Conservation (phyloP, 2,113 vertebrate genomes). For the Oxygymnocypris stewartii region DNA sequence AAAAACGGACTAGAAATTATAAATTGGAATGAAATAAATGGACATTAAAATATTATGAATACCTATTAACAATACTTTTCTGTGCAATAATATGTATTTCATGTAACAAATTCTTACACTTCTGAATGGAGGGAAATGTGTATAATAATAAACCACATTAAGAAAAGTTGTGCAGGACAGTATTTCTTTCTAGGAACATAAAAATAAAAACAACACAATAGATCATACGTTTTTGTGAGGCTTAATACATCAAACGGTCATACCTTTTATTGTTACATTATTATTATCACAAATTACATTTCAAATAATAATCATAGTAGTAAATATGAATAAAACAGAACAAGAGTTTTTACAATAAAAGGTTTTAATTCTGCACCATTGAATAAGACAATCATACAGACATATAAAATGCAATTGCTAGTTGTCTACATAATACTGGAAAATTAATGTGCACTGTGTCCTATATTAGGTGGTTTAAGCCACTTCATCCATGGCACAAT, state of each 20-base stretch:
- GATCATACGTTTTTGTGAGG: background rate
- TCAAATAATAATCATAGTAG: constrained; percentile 38
- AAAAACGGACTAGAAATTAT: background rate
- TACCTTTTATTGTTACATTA: constrained; percentile 21
- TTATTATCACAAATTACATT: constrained; percentile 45
- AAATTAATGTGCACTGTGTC: constrained; percentile 45
- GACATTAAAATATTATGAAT: background rate
- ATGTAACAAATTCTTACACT: background rate
- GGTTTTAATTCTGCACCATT: constrained; percentile 37
- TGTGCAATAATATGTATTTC: background rate
- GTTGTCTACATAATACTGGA: constrained; percentile 53
- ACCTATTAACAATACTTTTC: background rate
- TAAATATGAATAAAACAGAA: constrained; percentile 30
- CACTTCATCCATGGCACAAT: constrained; percentile 43
- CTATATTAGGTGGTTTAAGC: constrained; percentile 38
- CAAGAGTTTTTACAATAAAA: constrained; percentile 43
- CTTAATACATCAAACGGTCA: background rate
- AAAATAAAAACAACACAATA: background rate
- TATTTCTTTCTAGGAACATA: background rate
- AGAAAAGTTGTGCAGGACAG: background rate
- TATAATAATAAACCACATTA: background rate
- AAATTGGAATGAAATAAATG: background rate
- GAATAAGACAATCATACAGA: constrained; percentile 32
- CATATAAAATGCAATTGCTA: constrained; percentile 42
- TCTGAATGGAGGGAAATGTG: background rate